Conservation (phyloP, 2,797 vertebrate genomes). For the Lates japonicus region DNA sequence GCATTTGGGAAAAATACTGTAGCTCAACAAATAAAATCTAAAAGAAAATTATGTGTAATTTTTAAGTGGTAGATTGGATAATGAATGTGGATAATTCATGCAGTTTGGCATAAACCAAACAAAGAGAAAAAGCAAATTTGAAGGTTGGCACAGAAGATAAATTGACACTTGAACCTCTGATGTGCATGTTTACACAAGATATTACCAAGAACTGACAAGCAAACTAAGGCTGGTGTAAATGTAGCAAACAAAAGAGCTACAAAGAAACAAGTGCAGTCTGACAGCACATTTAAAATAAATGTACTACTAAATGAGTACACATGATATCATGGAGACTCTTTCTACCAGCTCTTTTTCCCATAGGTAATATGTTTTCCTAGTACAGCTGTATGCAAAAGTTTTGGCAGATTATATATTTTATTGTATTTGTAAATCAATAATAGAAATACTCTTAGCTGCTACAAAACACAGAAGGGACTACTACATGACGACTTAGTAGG, state of each 20-base stretch:
- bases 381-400: not conserved
- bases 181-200: slow-evolving; percentile 4
- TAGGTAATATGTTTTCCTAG: not conserved
- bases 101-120: not conserved
- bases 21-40: not conserved
- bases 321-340: not conserved
- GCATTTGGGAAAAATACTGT: not conserved
- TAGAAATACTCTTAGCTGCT: not conserved
- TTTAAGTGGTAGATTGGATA: slow-evolving; percentile 18
- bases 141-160: not conserved
- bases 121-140: not conserved
- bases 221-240: not conserved
- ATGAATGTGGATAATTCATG: slow-evolving; percentile 26
- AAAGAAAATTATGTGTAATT: not conserved
- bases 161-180: not conserved
- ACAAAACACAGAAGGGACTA: not conserved
- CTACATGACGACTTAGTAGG: not conserved
- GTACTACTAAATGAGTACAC: not conserved
- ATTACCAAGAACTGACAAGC: not conserved
- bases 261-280: not conserved
- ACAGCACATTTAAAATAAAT: not conserved
- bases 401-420: not conserved
- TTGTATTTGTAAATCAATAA: not conserved
- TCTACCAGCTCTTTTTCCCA: not conserved
- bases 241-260: not conserved